phyloP scores from a whole-genome alignment of 2,797 vertebrate species.

The Chanos chanos region DNA sequence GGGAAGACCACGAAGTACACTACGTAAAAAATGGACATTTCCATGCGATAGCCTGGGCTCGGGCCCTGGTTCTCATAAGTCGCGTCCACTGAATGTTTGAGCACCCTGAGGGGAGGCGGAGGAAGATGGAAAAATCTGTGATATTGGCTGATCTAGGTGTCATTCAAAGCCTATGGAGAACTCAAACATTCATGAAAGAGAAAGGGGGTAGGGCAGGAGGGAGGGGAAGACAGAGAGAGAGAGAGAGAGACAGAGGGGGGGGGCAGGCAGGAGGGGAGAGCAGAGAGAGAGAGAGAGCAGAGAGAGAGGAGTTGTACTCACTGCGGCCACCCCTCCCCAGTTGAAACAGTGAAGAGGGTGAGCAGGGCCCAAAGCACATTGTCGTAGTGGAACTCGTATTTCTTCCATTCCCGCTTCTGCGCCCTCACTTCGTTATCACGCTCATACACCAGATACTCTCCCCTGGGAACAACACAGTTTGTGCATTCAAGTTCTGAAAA shows the following conservation, averaged over 20 bases:
- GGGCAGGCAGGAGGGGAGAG: too few relatives aligned
- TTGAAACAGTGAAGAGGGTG: slow-evolving; percentile 97
- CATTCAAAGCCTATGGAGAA: too few relatives aligned
- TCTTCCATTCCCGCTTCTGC: slow-evolving; percentile 93
- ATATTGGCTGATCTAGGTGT: slow-evolving; percentile 5
- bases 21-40: slow-evolving; percentile 99
- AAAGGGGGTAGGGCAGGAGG: too few relatives aligned
- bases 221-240: too few relatives aligned
- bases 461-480: slow-evolving; percentile 71
- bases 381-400: slow-evolving; percentile 98
- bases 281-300: too few relatives aligned
- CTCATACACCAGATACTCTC: slow-evolving; percentile 91
- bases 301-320: slow-evolving; percentile 62
- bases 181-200: too few relatives aligned
- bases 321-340: slow-evolving; percentile 97
- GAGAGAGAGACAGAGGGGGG: too few relatives aligned
- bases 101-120: slow-evolving; percentile 75
- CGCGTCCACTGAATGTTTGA: slow-evolving; percentile 96
- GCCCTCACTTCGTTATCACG: slow-evolving; percentile 92
- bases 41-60: slow-evolving; percentile 97
- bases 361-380: slow-evolving; percentile 97
- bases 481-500: too few relatives aligned
- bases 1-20: slow-evolving; percentile 99
- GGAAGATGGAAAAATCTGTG: neutral
- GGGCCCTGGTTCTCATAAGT: slow-evolving; percentile 98